Conservation (phyloP, 1,140 invertebrate genomes). For the Micrasema longulum region DNA sequence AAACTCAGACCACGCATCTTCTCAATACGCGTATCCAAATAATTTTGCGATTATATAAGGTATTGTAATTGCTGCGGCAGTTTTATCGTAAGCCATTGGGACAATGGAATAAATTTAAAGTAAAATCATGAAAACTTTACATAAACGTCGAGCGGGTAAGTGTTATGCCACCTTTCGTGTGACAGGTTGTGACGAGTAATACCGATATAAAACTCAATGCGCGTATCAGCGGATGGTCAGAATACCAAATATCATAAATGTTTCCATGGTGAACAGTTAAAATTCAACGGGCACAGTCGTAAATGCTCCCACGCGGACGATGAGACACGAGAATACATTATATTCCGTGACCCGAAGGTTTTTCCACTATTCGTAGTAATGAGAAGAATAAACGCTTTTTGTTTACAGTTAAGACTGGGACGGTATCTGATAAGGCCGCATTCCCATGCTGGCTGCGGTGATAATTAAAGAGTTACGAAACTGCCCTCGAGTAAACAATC, state of each 20-base stretch:
- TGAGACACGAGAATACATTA: background rate
- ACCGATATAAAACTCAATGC: constrained; percentile 9
- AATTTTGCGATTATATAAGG: too few relatives aligned
- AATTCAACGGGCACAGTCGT: constrained; percentile 26
- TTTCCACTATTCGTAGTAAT: constrained; percentile 23
- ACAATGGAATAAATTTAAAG: too few relatives aligned
- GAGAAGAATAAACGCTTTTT: constrained; percentile 35
- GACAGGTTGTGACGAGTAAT: background rate
- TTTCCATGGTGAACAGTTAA: constrained; percentile 13
- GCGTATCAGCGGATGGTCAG: constrained; percentile 6
- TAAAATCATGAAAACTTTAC: too few relatives aligned
- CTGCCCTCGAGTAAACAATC: background rate
- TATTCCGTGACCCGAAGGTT: constrained; percentile 15
- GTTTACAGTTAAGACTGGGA: constrained; percentile 23
- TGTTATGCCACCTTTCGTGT: background rate
- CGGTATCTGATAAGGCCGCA: constrained; percentile 26
- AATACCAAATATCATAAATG: constrained; percentile 19
- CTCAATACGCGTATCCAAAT: too few relatives aligned
- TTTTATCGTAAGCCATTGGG: too few relatives aligned
- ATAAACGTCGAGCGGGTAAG: background rate
- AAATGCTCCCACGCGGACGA: constrained; percentile 22
- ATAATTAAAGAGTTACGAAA: constrained; percentile 37
- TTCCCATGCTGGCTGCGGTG: constrained; percentile 23
- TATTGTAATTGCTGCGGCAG: too few relatives aligned
- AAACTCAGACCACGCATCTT: too few relatives aligned